These are phyloP conservation scores for Addax nasomaculatus DNA, from an alignment of 2,113 vertebrate genomes.

Conservation along the genomic window DNA sequence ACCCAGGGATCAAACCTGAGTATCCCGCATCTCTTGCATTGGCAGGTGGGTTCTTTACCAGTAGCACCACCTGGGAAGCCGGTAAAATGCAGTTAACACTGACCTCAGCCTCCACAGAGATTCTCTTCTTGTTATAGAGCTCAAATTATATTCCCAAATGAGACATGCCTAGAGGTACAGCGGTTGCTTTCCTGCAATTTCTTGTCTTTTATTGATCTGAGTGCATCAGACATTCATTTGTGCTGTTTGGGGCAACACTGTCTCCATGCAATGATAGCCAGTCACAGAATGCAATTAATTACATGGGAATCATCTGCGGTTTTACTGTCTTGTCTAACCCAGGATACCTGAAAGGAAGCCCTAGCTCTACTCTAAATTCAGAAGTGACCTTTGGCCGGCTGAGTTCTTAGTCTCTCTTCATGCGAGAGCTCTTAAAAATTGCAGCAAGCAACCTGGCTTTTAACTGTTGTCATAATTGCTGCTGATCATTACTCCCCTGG, in stretches of 20 bases:
- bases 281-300: neutral
- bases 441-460: neutral
- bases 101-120: neutral
- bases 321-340: neutral
- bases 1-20: neutral
- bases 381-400: conserved; percentile 34
- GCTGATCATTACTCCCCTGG: neutral
- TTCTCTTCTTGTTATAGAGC: neutral
- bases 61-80: neutral
- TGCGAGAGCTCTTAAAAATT: neutral
- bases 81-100: neutral
- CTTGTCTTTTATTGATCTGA: neutral
- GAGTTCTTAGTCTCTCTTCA: neutral
- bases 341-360: neutral
- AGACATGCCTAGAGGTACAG: neutral
- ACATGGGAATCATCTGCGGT: conserved; percentile 7
- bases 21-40: neutral
- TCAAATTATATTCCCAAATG: neutral
- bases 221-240: neutral
- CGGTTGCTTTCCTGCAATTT: neutral
- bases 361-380: conserved; percentile 33
- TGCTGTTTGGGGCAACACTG: neutral
- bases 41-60: neutral
- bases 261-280: neutral
- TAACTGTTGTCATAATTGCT: neutral